phyloP scores from a whole-genome alignment of 1,140 invertebrate species.

The Tetramorium parvispinum region DNA sequence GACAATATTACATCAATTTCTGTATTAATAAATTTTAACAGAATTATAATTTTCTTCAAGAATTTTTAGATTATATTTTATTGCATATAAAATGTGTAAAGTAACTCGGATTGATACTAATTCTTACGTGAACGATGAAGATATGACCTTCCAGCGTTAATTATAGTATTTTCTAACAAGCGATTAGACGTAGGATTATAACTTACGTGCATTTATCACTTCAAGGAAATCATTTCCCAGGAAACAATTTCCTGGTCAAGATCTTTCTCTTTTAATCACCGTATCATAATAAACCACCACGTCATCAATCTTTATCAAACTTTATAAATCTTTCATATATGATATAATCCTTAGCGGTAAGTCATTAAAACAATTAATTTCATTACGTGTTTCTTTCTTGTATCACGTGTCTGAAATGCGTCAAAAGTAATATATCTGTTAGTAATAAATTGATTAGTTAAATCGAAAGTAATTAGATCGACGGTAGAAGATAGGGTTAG shows the following conservation, averaged over 20 bases:
- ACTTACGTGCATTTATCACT: constrained; percentile 26
- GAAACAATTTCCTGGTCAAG: constrained; percentile 39
- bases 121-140: background rate
- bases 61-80: background rate
- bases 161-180: constrained; percentile 36
- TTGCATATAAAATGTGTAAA: background rate
- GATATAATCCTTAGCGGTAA: background rate
- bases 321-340: background rate
- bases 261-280: constrained; percentile 37
- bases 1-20: constrained; percentile 15
- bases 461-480: constrained; percentile 75
- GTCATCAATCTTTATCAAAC: background rate
- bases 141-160: constrained; percentile 39
- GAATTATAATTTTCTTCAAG: background rate
- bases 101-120: constrained; percentile 3
- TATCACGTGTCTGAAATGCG: background rate
- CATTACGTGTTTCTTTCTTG: background rate
- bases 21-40: background rate
- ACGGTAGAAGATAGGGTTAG: constrained; percentile 55
- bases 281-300: constrained; percentile 23
- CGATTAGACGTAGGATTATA: constrained; percentile 31
- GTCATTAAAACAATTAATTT: background rate
- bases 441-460: constrained; percentile 43
- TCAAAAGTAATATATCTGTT: constrained; percentile 68
- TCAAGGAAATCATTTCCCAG: constrained; percentile 56